phyloP scores from a whole-genome alignment of 1,140 invertebrate species.

The Dendroctonus ponderosae region DNA sequence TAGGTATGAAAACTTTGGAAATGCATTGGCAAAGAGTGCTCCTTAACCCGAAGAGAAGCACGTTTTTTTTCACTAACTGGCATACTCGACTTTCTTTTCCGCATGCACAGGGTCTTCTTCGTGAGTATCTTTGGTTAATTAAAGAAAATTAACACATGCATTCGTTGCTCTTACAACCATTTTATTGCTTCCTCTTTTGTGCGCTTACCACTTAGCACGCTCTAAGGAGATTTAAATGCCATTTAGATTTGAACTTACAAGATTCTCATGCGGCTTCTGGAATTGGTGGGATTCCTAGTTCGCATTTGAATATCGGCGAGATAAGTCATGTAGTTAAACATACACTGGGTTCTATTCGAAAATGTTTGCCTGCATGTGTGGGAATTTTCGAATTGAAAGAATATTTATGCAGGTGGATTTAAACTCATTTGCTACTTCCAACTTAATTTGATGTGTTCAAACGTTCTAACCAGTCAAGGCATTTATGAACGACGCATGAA shows the following conservation, averaged over 20 bases:
- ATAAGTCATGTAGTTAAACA: not conserved
- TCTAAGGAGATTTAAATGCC: constrained; percentile 23
- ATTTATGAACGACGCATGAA: no score
- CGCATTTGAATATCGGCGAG: not conserved
- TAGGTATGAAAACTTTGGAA: no score
- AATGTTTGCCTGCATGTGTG: no score
- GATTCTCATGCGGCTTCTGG: constrained; percentile 8
- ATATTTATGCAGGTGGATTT: no score
- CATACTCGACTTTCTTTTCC: constrained; percentile 1
- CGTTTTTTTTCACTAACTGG: no score
- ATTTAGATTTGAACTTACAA: constrained; percentile 28
- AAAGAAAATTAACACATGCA: constrained; percentile 29
- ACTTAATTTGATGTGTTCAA: no score
- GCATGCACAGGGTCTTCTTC: constrained; percentile 20
- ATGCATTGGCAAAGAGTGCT: no score
- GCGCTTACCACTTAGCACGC: constrained; percentile 30
- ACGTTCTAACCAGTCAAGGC: no score
- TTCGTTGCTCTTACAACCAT: constrained; percentile 28
- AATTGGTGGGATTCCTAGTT: constrained; percentile 15
- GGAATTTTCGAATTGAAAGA: no score
- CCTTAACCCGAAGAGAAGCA: no score
- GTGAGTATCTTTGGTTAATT: constrained; percentile 23
- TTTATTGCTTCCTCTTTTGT: constrained; percentile 33
- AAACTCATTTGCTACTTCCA: no score
- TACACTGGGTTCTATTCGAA: no score